Conservation (phyloP, 2,888 invertebrate genomes). For the Drosophila aldrichi region DNA sequence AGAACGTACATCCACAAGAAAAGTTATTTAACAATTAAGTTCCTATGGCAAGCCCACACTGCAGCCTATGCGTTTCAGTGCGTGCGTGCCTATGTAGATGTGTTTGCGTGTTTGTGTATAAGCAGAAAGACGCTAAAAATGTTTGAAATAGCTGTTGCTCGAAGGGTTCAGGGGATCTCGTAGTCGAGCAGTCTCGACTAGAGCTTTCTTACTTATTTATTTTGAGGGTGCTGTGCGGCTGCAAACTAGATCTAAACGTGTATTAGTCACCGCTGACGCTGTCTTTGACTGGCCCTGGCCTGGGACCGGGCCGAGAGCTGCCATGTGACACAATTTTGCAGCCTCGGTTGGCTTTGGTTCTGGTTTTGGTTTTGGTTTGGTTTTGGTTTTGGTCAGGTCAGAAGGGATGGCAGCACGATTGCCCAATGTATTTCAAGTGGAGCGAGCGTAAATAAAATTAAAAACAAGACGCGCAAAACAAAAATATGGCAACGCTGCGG, state of each 20-base stretch:
- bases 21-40: too few species aligned
- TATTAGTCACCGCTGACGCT: constrained; percentile 66
- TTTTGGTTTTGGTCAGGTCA: constrained; percentile 24
- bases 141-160: too few species aligned
- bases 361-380: constrained; percentile 37
- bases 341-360: constrained; percentile 39
- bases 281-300: constrained; percentile 71
- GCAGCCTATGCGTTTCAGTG: too few species aligned
- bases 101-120: too few species aligned
- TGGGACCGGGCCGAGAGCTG: constrained; percentile 54
- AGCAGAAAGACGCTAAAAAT: too few species aligned
- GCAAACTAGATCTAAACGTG: constrained; percentile 64
- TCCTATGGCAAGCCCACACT: too few species aligned
- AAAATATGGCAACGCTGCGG: constrained; percentile 78
- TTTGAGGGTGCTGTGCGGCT: constrained; percentile 1
- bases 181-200: too few species aligned
- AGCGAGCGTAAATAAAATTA: constrained; percentile 76
- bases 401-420: constrained; percentile 28
- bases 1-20: too few species aligned
- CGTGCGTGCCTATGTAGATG: too few species aligned
- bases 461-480: constrained; percentile 65
- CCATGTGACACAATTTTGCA: constrained; percentile 65
- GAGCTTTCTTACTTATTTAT: too few species aligned
- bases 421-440: constrained; percentile 80
- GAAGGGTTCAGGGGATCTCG: too few species aligned